Conservation (phyloP, 1,140 invertebrate genomes). For the Coenobita brevimanus region DNA sequence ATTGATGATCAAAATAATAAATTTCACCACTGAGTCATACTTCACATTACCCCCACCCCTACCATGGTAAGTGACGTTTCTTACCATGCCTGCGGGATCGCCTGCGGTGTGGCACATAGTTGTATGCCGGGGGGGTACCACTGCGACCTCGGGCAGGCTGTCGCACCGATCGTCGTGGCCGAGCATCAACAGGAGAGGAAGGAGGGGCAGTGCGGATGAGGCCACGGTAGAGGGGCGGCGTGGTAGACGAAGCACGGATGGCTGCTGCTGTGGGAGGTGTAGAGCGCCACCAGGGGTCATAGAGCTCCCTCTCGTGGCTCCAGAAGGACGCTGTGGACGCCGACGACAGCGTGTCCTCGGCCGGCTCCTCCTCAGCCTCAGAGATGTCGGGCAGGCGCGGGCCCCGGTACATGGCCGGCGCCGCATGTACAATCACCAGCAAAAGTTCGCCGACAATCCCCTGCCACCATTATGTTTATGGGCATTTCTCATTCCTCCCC, state of each 20-base stretch:
- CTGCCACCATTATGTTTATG: too few species aligned
- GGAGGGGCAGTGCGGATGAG: conserved; percentile 55
- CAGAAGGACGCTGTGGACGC: conserved; percentile 64
- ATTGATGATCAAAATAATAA: too few species aligned
- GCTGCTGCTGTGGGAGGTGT: conserved; percentile 51
- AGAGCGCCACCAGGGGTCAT: conserved; percentile 63
- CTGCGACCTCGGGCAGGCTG: conserved; percentile 36
- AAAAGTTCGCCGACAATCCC: too few species aligned
- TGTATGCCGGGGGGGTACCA: conserved; percentile 34
- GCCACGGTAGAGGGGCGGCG: conserved; percentile 58
- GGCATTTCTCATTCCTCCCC: not conserved
- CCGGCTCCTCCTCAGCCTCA: conserved; percentile 59
- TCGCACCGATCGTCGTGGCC: conserved; percentile 20
- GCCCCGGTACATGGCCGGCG: conserved; percentile 54
- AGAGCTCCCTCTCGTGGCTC: conserved; percentile 62
- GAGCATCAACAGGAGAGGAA: conserved; percentile 44
- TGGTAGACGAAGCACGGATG: conserved; percentile 45
- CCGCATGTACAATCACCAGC: not conserved
- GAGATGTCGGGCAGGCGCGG: conserved; percentile 58
- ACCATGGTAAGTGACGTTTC: too few species aligned
- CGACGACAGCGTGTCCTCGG: conserved; percentile 59
- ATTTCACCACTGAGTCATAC: too few species aligned
- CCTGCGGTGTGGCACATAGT: conserved; percentile 33
- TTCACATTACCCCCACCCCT: too few species aligned
- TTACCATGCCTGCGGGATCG: conserved; percentile 29